phyloP scores from a whole-genome alignment of 2,113 vertebrate species.

The Agapornis roseicollis region DNA sequence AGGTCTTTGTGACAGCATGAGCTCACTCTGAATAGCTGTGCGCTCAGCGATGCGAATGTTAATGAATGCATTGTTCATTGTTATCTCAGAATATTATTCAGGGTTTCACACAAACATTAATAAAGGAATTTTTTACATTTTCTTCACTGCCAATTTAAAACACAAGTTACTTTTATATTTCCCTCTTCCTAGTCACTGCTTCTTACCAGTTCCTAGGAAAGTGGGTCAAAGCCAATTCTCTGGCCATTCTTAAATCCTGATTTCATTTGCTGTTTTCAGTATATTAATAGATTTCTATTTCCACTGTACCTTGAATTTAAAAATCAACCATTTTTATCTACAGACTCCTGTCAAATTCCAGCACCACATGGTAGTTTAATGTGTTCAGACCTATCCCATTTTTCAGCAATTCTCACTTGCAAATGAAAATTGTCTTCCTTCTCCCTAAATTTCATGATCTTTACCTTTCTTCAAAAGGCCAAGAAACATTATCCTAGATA shows the following conservation, averaged over 20 bases:
- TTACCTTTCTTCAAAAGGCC: neutral
- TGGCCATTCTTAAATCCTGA: neutral
- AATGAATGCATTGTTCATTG: slow-evolving; percentile 59
- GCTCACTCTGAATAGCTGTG: slow-evolving; percentile 61
- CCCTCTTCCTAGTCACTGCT: neutral
- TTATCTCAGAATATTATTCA: slow-evolving; percentile 32
- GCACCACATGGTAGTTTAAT: neutral
- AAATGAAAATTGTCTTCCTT: neutral
- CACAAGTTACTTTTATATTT: neutral
- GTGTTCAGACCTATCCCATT: neutral
- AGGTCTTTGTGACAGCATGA: slow-evolving; percentile 65
- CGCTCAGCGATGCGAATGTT: slow-evolving; percentile 59
- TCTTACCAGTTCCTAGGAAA: neutral
- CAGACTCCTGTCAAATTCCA: neutral
- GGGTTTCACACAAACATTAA: slow-evolving; percentile 21
- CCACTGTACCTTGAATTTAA: neutral
- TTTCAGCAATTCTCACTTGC: neutral
- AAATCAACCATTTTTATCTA: neutral
- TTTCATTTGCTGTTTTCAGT: neutral
- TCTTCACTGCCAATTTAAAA: neutral
- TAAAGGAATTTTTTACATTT: slow-evolving; percentile 12
- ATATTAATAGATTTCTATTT: neutral
- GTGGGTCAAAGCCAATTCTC: neutral
- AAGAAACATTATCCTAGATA: neutral
- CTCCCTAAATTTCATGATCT: neutral